Evolutionary conservation across 2,888 invertebrate genomes (phyloP).

Genomic region (Panopea generosa): DNA sequence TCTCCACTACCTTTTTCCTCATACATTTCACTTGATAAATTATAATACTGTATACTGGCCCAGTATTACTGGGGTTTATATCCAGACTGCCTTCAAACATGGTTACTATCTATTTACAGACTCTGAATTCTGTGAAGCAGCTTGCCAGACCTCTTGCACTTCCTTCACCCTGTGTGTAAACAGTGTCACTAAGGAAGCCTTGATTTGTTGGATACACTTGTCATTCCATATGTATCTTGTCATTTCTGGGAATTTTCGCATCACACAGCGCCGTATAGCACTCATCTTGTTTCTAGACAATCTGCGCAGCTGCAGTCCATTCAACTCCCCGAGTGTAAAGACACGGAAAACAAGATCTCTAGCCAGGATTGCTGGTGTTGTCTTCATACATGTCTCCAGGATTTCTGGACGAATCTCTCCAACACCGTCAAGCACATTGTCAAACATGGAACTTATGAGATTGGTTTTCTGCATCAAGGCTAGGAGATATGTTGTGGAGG

Average conservation of each 20-base stretch:
- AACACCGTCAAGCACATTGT: conserved; percentile 28
- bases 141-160: conserved; percentile 35
- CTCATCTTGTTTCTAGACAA: conserved; percentile 25
- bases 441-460: conserved; percentile 27
- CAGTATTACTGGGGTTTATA: no score
- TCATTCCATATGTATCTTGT: conserved; percentile 11
- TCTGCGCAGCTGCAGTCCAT: neutral
- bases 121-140: no score
- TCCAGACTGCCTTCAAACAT: no score
- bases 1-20: no score
- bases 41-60: no score
- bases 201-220: conserved; percentile 34
- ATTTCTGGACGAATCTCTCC: conserved; percentile 24
- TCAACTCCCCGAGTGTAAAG: conserved; percentile 33
- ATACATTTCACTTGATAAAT: no score
- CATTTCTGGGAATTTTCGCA: conserved; percentile 20
- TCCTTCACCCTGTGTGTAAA: conserved; percentile 28
- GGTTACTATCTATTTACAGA: no score
- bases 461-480: conserved; percentile 27
- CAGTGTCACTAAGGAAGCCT: conserved; percentile 18
- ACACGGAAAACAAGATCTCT: conserved; percentile 43
- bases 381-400: conserved; percentile 26
- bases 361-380: conserved; percentile 26
- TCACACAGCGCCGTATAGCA: conserved; percentile 40
- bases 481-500: conserved; percentile 31